Evolutionary conservation across 2,888 invertebrate species (phyloP), one percentile per base, ranked within the genome.

Genomic region (Tanytarsus gracilentus): DNA sequence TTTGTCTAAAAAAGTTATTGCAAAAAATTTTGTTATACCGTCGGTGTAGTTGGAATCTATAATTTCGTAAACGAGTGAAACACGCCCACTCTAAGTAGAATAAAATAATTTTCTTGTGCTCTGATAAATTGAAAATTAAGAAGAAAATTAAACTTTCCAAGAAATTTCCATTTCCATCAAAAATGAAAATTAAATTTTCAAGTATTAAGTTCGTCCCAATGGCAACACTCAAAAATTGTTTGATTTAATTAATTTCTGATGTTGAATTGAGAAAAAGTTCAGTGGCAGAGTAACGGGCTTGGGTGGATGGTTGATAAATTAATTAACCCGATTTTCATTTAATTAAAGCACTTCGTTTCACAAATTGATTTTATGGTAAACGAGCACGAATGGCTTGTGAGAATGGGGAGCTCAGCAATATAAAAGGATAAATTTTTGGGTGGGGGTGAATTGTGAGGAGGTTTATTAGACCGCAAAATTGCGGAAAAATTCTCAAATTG

Each of bases 181-280:
- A n/a, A n/a, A n/a, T n/a, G n/a, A n/a, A n/a, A n/a, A n/a, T n/a
- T n/a, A n/a, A n/a, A n/a, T n/a, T n/a, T n/a, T 30, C 11, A 30
- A 8, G 9, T 30, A 11, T 30, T 30, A 30, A 30, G 30, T 8
- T 6, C 30, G 6, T 30, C 11, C 11, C 6, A 6, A 30, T 30
- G 6, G 30, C 6, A 30, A 30, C 11, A 11, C 30, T 30, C 6
- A 6, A 30, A 30, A 6, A 30, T 8, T 8, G 9, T 6, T 11
- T 49, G 25, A 26, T 49, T 16, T 49, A 49, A 49, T 49, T 49
- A 49, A 49, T 49, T 49, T 25, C 26, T 26, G 49, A 49, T 49
- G 49, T 25, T 25, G 5, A 39, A 8, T 18, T 4, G 16, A 21
- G 14, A 21, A 14, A 21, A 44, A 7, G 29, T 29, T 29, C 7